Percentiles rank a stretch among this genome's conserved stretches.
These are phyloP conservation scores for Chaetodon auriga DNA, from an alignment of 2,113 vertebrate genomes.

Conservation along the genomic window DNA sequence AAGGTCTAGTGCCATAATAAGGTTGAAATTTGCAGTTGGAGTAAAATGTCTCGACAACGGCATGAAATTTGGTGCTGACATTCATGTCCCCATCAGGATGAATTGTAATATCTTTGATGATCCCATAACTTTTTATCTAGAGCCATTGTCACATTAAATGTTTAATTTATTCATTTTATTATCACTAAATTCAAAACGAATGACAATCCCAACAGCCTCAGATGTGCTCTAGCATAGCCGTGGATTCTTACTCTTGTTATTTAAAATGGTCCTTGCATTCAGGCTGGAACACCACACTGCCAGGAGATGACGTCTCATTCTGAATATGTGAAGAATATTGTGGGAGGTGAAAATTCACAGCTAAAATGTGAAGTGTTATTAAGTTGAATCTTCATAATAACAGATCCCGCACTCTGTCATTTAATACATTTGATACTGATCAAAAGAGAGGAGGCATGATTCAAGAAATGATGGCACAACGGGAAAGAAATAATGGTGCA, in stretches of 20 bases:
- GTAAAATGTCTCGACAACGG: too few species aligned
- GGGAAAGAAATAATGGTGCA: background rate
- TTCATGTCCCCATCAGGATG: too few species aligned
- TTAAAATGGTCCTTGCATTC: constrained; percentile 9
- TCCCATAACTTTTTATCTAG: too few species aligned
- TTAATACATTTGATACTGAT: constrained; percentile 13
- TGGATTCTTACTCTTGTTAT: background rate
- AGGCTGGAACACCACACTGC: background rate
- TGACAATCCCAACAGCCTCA: background rate
- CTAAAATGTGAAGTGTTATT: background rate
- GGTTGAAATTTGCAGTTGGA: background rate
- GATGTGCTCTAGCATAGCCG: background rate
- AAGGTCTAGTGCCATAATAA: background rate
- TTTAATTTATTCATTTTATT: too few species aligned
- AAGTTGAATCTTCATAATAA: constrained; percentile 21
- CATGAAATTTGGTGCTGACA: too few species aligned
- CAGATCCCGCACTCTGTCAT: background rate
- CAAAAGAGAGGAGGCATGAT: background rate
- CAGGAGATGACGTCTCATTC: constrained; percentile 23
- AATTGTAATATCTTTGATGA: too few species aligned
- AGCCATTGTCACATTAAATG: too few species aligned
- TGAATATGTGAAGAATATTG: constrained; percentile 19
- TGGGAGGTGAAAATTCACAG: constrained; percentile 55
- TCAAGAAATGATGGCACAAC: background rate
- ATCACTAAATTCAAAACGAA: too few species aligned